A percentile compares a stretch with the other conserved stretches of the same genome.
Evolutionary conservation across 2,797 vertebrate genomes (phyloP).

Genomic region (Lycodopsis pacificus): DNA sequence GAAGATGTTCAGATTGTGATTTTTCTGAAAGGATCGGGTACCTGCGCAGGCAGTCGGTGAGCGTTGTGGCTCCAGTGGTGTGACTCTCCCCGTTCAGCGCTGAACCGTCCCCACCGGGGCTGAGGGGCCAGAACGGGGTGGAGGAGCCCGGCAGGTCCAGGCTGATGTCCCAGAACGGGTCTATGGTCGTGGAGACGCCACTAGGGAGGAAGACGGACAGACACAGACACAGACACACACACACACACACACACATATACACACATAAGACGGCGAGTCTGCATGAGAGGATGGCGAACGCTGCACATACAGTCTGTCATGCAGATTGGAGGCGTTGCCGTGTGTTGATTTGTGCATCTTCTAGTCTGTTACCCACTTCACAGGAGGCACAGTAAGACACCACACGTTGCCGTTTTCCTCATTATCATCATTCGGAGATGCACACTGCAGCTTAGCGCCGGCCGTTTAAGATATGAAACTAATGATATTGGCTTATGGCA

Average conservation of each 20-base stretch:
- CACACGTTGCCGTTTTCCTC: too few relatives aligned
- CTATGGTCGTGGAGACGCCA: constrained; percentile 97
- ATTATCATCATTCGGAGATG: too few relatives aligned
- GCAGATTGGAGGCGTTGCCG: neutral
- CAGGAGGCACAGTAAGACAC: too few relatives aligned
- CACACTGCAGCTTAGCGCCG: too few relatives aligned
- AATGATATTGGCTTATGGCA: too few relatives aligned
- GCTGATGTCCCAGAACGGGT: constrained; percentile 99
- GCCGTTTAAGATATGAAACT: too few relatives aligned
- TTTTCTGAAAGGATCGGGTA: constrained; percentile 44
- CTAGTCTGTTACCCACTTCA: neutral
- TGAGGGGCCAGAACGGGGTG: constrained; percentile 97
- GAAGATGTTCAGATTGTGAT: neutral
- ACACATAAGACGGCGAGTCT: neutral
- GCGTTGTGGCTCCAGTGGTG: constrained; percentile 91
- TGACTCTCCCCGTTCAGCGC: constrained; percentile 95
- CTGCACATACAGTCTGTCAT: neutral
- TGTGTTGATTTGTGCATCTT: neutral
- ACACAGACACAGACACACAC: neutral
- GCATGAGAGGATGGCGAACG: neutral
- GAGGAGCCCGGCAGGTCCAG: constrained; percentile 97
- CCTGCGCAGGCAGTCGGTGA: constrained; percentile 97
- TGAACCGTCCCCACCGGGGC: constrained; percentile 91
- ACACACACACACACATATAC: too few relatives aligned
- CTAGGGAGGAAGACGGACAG: constrained; percentile 70